These are phyloP conservation scores for Mormyrus iriodes DNA, from an alignment of 2,113 vertebrate species.

Conservation along the genomic window DNA sequence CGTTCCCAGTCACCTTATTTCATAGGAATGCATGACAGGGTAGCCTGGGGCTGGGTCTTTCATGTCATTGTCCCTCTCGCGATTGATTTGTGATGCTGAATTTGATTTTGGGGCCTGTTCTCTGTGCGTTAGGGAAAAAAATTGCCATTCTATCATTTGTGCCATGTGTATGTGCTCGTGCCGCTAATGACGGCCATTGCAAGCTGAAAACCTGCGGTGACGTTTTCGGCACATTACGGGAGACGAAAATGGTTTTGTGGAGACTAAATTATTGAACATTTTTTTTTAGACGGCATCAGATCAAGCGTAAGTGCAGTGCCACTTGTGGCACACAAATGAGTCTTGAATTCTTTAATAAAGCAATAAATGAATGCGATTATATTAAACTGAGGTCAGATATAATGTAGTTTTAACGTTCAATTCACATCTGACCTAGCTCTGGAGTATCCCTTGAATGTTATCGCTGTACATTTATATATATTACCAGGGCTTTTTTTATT, in stretches of 20 bases:
- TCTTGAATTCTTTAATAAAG: constrained; percentile 14
- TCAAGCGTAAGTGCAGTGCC: not conserved
- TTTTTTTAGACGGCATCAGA: not conserved
- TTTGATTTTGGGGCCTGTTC: not conserved
- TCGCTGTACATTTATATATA: not conserved
- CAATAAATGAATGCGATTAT: not conserved
- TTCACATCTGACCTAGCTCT: not conserved
- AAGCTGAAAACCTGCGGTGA: not conserved
- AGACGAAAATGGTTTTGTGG: not conserved
- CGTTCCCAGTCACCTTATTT: not conserved
- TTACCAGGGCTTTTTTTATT: not conserved
- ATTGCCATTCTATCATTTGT: not conserved
- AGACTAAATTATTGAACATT: not conserved
- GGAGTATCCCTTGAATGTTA: constrained; percentile 4
- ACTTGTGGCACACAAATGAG: not conserved
- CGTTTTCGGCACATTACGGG: not conserved
- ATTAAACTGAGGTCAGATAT: not conserved
- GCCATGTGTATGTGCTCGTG: not conserved
- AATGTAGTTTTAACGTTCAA: not conserved
- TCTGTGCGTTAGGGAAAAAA: not conserved
- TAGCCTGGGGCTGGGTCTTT: not conserved
- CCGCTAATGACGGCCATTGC: not conserved
- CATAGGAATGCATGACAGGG: not conserved
- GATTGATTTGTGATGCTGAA: not conserved
- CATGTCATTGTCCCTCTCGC: not conserved